Evolutionary conservation across 2,797 vertebrate species (phyloP).

Genomic region (Muscicapa comitata): DNA sequence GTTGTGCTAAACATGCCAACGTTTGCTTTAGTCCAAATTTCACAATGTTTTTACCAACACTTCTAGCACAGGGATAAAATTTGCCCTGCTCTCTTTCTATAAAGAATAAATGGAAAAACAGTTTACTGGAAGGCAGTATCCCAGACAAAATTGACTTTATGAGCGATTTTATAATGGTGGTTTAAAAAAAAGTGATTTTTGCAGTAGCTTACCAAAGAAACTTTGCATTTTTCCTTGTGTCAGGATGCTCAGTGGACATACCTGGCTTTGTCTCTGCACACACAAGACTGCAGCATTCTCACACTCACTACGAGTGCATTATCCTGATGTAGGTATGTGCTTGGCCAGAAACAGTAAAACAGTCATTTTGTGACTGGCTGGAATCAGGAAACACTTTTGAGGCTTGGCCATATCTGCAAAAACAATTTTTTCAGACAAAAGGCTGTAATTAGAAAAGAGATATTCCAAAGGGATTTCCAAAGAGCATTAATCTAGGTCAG

Average conservation of each 20-base stretch:
- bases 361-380: background rate
- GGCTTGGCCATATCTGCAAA: constrained; percentile 8
- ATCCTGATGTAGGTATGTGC: background rate
- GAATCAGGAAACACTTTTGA: background rate
- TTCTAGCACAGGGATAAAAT: background rate
- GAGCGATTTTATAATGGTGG: background rate
- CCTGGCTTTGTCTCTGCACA: background rate
- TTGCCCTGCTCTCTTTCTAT: background rate
- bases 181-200: background rate
- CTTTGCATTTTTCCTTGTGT: background rate
- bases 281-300: background rate
- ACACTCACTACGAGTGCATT: background rate
- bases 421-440: background rate
- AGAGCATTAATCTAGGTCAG: constrained; percentile 23
- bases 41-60: background rate
- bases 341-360: background rate
- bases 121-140: background rate
- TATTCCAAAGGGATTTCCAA: background rate
- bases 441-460: constrained; percentile 10
- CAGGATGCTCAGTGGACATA: background rate
- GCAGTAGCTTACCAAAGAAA: background rate
- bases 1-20: background rate
- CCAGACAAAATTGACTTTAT: background rate
- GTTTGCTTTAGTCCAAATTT: background rate
- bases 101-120: background rate